Percentiles rank a stretch among this genome's conserved stretches.
phyloP scores from a whole-genome alignment of 1,140 invertebrate species.

The Nixonia krombeini region DNA sequence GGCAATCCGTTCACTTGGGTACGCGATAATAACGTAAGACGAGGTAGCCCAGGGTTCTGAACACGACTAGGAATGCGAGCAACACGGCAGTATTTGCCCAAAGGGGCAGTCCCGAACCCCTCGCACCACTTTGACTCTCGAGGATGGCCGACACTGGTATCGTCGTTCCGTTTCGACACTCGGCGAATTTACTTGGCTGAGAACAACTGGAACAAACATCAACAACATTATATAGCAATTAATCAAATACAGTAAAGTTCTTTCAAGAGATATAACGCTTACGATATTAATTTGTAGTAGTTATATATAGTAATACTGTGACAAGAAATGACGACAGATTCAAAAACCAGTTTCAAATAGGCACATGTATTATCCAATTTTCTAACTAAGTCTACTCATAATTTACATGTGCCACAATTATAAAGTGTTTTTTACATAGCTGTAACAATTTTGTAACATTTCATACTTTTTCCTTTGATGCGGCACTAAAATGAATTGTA shows the following conservation, averaged over 20 bases:
- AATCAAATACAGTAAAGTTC: background rate
- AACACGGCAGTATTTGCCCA: constrained; percentile 86
- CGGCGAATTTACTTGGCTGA: constrained; percentile 77
- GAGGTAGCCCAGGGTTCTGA: constrained; percentile 82
- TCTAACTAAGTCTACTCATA: too few species aligned
- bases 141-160: constrained; percentile 81
- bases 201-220: constrained; percentile 74
- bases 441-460: too few species aligned
- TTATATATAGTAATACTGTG: too few species aligned
- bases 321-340: too few species aligned
- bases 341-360: too few species aligned
- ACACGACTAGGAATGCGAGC: constrained; percentile 80
- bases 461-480: too few species aligned
- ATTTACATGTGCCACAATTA: too few species aligned
- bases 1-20: constrained; percentile 73
- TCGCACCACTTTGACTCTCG: constrained; percentile 75
- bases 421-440: too few species aligned
- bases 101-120: constrained; percentile 74
- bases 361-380: too few species aligned
- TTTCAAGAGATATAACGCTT: background rate
- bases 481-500: too few species aligned
- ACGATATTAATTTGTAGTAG: too few species aligned
- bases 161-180: constrained; percentile 75
- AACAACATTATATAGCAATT: background rate
- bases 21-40: constrained; percentile 82